Evolutionary conservation across 2,888 invertebrate species (phyloP).

Genomic region (Lucinisca nassula): DNA sequence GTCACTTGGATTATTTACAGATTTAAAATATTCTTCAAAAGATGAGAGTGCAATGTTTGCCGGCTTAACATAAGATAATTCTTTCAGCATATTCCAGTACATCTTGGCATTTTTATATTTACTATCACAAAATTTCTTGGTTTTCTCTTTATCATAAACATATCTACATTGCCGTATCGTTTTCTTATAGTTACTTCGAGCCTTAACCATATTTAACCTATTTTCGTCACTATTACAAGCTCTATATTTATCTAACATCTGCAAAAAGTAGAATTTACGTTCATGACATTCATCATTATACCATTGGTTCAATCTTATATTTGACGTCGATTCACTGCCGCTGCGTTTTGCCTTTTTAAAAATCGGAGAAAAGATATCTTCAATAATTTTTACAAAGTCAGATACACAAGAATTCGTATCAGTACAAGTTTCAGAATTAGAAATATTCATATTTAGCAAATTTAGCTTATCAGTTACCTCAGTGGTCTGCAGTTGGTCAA

Average conservation of each 20-base stretch:
- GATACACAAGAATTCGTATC: not conserved
- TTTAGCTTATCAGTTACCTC: not conserved
- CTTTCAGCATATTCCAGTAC: not conserved
- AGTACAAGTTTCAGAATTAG: not conserved
- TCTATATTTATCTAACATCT: not conserved
- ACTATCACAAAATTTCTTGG: not conserved
- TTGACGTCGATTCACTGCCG: too few species aligned
- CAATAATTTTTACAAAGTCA: not conserved
- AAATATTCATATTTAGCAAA: not conserved
- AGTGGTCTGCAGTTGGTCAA: not conserved
- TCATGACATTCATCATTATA: not conserved
- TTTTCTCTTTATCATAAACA: not conserved
- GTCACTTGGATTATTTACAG: not conserved
- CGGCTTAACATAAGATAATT: not conserved
- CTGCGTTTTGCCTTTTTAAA: not conserved
- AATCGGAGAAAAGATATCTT: not conserved
- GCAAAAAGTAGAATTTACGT: not conserved
- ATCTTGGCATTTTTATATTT: constrained; percentile 13
- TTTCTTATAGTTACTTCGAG: constrained; percentile 8
- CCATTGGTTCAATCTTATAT: not conserved
- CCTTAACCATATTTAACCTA: not conserved
- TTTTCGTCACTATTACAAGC: not conserved
- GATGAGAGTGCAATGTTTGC: not conserved
- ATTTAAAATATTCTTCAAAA: not conserved
- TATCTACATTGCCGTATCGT: not conserved